phyloP scores from a whole-genome alignment of 30 jellyfish, hydroid and myxozoan genomes.

The Aurelia sp. region DNA sequence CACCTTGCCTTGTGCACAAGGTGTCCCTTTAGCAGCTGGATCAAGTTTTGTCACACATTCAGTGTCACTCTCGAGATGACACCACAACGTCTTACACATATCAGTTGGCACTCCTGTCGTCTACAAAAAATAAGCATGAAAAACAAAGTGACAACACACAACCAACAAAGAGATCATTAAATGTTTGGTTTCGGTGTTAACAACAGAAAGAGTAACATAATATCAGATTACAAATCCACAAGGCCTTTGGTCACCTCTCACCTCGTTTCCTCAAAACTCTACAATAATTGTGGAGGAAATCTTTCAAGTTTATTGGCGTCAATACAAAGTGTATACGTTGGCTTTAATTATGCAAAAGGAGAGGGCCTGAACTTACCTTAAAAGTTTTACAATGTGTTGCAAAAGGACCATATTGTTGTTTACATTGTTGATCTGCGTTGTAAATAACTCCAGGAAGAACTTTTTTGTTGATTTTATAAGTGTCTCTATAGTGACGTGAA shows the following conservation, averaged over 20 bases:
- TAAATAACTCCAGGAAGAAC: constrained; percentile 85
- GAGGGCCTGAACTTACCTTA: constrained; percentile 60
- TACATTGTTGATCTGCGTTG: constrained; percentile 92
- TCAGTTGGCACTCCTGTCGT: constrained; percentile 82
- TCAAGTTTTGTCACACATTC: constrained; percentile 95
- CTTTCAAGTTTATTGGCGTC: too few species aligned
- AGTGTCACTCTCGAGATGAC: constrained; percentile 88
- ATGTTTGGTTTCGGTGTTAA: too few species aligned
- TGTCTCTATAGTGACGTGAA: constrained; percentile 28
- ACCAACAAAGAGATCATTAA: too few species aligned
- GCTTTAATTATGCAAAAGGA: too few species aligned
- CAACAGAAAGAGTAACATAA: too few species aligned
- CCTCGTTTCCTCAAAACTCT: too few species aligned
- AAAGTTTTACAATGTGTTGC: constrained; percentile 88
- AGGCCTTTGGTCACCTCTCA: too few species aligned
- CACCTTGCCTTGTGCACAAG: constrained; percentile 96
- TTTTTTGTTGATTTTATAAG: constrained; percentile 2
- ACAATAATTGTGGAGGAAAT: too few species aligned
- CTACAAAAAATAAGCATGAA: constrained; percentile 26
- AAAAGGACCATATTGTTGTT: constrained; percentile 84
- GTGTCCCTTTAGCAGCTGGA: constrained; percentile 99
- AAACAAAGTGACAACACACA: neutral
- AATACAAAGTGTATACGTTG: too few species aligned
- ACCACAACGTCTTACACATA: constrained; percentile 94
- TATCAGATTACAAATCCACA: too few species aligned